Base-by-base conservation (phyloP, 2,797 vertebrate species). In the Gymnopithys bicolor region DNA sequence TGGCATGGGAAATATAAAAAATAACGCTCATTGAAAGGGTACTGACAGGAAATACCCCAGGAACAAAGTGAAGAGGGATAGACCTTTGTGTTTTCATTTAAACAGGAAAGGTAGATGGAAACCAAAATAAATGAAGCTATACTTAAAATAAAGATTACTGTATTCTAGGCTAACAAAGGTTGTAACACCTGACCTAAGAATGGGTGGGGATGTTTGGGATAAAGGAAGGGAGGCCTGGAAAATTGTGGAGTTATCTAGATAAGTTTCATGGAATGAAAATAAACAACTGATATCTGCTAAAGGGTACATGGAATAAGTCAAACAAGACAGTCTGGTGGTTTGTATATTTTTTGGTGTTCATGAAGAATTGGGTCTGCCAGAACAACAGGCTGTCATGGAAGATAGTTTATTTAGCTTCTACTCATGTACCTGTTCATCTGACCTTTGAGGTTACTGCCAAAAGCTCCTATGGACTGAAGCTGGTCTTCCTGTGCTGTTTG, bases 101-200 rank as follows among this genome's bases (percentile, higher is more conserved):
- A 97, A 97, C 96, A 96, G 96, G 97, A 97, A 97, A 97, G 82
- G 79, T 91, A 93, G 74, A 95, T 96, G 96, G 96, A 97, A 97
- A 97, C 15, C 46, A 95, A 96, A 97, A 97, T 94, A 97, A 96
- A 95, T 74, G 70, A 95, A 96, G 70, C 41, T 94, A 37, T 76
- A 67, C 80, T 89, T 93, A 88, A 95, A 95, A 91, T 92, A 92
- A 94, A 95, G 85, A 88, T 84, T 85, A 69, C 49, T 64, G 23
- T 76, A 79, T 68, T 75, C 84, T 89, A 88, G 86, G 81, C 87
- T 9, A 3, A 52, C n/a, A 78, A 77, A 93, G 79, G 79, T 89
- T 89, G 5, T 78, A 96, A 94, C 96, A 97, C 94, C 94, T 97
- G 89, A 96, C 93, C 96, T 84, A 93, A 90, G 94, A 96, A 87